Evolutionary conservation across 2,797 vertebrate species (phyloP).

Genomic region (Danio tinwini): DNA sequence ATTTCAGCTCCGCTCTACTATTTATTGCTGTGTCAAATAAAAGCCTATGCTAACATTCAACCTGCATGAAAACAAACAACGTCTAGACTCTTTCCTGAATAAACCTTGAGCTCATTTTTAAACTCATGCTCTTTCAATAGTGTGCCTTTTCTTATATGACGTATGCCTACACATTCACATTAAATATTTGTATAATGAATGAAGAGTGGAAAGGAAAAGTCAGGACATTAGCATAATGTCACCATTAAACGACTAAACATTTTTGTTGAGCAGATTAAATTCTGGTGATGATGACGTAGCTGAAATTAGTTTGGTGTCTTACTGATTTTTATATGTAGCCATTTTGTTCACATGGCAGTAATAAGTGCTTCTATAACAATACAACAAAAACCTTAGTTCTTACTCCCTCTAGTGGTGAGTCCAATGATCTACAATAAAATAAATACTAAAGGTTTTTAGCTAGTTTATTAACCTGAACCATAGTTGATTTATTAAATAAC

Average conservation of each 20-base stretch:
- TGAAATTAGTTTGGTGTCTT: not conserved
- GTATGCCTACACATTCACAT: constrained; percentile 32
- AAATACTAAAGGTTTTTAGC: not conserved
- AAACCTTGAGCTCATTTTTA: constrained; percentile 54
- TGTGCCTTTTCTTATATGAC: not conserved
- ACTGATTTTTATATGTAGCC: not conserved
- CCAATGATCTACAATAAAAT: not conserved
- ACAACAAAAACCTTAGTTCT: not conserved
- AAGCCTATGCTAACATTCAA: constrained; percentile 26
- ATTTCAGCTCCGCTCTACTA: not conserved
- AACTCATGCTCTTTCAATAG: not conserved
- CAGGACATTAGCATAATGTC: constrained; percentile 10
- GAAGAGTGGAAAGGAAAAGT: not conserved
- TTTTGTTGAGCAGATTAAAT: not conserved
- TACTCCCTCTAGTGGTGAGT: not conserved
- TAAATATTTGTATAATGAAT: constrained; percentile 30
- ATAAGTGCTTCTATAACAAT: not conserved
- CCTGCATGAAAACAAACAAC: constrained; percentile 57
- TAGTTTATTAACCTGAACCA: not conserved
- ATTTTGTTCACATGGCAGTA: not conserved
- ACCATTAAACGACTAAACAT: not conserved
- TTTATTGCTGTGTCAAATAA: constrained; percentile 9
- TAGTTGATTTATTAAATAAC: not conserved
- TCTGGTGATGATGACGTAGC: not conserved
- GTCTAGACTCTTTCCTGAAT: constrained; percentile 62